phyloP scores from a whole-genome alignment of 2,888 invertebrate genomes.

The Polylopha cassiicola region DNA sequence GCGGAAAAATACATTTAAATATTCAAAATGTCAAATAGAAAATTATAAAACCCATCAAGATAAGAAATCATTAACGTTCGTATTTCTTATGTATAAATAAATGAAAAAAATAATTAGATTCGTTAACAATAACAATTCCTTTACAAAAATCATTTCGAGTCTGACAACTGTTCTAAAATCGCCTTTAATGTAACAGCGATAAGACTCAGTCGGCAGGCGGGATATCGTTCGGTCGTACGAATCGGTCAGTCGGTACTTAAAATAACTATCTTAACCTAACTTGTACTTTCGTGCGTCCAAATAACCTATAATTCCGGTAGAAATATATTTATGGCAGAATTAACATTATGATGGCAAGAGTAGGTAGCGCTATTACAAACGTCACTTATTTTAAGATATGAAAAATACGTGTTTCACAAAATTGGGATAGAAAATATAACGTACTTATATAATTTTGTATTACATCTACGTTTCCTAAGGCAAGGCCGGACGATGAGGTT shows the following conservation, averaged over 20 bases:
- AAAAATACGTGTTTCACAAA: too few species aligned
- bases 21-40: too few species aligned
- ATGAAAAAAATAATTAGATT: constrained; percentile 12
- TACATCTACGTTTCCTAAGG: constrained; percentile 28
- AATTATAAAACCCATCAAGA: neutral
- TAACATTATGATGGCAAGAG: neutral
- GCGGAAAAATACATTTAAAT: too few species aligned
- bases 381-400: too few species aligned
- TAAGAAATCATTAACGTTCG: neutral
- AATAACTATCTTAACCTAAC: constrained; percentile 51
- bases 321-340: neutral
- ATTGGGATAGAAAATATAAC: too few species aligned
- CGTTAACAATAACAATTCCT: constrained; percentile 35
- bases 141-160: constrained; percentile 30
- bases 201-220: constrained; percentile 6
- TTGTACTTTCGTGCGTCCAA: constrained; percentile 64
- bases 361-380: too few species aligned
- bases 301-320: constrained; percentile 25
- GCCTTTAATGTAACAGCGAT: constrained; percentile 14
- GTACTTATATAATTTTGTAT: neutral
- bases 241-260: constrained; percentile 20
- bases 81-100: constrained; percentile 3
- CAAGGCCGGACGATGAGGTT: constrained; percentile 30
- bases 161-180: constrained; percentile 6
- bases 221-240: constrained; percentile 18